phyloP scores from a whole-genome alignment of 1,140 invertebrate genomes.

The Papilio helenus region DNA sequence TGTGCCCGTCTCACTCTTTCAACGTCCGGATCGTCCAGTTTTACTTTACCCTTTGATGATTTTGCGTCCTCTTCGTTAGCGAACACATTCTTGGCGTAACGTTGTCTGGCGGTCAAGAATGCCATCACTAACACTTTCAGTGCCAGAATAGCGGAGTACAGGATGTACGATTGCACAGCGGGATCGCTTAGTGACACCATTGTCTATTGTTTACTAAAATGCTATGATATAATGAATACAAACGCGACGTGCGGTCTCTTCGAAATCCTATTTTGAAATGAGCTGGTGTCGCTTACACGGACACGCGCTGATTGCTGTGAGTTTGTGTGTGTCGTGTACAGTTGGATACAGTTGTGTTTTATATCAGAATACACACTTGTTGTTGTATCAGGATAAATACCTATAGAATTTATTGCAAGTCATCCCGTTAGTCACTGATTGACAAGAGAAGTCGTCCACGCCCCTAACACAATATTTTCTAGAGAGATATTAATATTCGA shows the following conservation, averaged over 20 bases:
- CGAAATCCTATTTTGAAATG: neutral
- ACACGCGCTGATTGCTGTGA: neutral
- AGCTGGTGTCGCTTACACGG: neutral
- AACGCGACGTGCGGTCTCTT: neutral
- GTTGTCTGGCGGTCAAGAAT: slow-evolving; percentile 73
- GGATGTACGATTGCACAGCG: slow-evolving; percentile 77
- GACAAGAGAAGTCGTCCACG: neutral
- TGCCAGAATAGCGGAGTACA: slow-evolving; percentile 81
- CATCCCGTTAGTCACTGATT: neutral
- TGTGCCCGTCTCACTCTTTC: slow-evolving; percentile 84
- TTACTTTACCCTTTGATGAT: slow-evolving; percentile 69
- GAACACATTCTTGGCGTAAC: slow-evolving; percentile 75
- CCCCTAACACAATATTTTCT: neutral
- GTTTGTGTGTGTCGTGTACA: neutral
- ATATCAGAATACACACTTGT: neutral
- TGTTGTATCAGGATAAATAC: neutral
- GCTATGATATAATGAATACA: neutral
- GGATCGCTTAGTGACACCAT: slow-evolving; percentile 67
- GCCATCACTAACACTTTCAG: slow-evolving; percentile 83
- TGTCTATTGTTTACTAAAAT: slow-evolving; percentile 41
- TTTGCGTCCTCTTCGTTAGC: slow-evolving; percentile 70
- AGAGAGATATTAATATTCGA: neutral
- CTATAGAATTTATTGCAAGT: slow-evolving; percentile 7
- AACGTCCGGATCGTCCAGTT: slow-evolving; percentile 76
- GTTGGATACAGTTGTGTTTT: neutral